Base-by-base conservation (phyloP, 2,113 vertebrate genomes). In the Eptatretus burgeri region DNA sequence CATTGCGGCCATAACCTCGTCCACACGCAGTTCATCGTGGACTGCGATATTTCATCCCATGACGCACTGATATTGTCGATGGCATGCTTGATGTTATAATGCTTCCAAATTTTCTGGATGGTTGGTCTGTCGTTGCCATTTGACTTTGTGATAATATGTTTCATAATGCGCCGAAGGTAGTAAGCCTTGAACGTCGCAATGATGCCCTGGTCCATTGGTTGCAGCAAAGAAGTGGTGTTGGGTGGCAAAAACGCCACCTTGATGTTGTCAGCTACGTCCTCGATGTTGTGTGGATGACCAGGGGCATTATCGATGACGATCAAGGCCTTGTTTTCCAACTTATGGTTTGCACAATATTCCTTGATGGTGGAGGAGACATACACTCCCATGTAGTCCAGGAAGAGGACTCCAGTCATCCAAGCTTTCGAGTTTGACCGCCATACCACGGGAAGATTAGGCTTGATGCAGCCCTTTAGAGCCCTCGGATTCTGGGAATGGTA, bases 131-230 rank as follows among this genome's bases (percentile, higher is more conserved):
- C 56, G 9, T n/a, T 10, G n/a, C 56, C 12, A 12, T 13, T 12
- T 10, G 12, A 11, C n/a, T n/a, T 12, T 9, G n/a, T 12, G 12
- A 60, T n/a, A n/a, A 60, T n/a, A 17, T 60, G 56, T 10, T 10
- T 17, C n/a, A 60, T 60, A 12, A 19, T 60, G n/a, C 56, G 12
- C 56, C 56, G n/a, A 9, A 60, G 19, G 56, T 60, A 60, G 56
- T 60, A 10, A 19, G 56, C 12, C 56, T 60, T 60, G 19, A 60
- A 60, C 56, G 56, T 60, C n/a, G 2, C n/a, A 17, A 60, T 19
- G 19, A 60, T 19, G n/a, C 56, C 56, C 56, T 60, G 56, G 19
- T 60, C 56, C 56, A 60, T n/a, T 17, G 56, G 56, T 19, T 60
- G 56, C n/a, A 60, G 56, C 56, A 60, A 19, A 9, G 12, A 60